Conservation (phyloP, 2,113 vertebrate genomes). For the Nycticebus coucang region DNA sequence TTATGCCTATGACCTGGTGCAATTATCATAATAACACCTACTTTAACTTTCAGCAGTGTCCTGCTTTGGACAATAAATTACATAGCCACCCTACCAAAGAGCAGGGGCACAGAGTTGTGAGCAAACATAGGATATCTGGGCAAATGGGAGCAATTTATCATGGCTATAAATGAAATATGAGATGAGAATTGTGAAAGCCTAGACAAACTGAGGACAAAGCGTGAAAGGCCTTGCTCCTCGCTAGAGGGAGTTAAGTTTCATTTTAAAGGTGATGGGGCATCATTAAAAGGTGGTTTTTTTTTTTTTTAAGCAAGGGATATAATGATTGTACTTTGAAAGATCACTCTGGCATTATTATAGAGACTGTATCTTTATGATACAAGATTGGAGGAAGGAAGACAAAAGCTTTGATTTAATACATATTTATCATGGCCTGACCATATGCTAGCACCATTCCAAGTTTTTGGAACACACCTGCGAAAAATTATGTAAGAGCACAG, state of each 20-base stretch:
- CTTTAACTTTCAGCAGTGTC: slow-evolving; percentile 46
- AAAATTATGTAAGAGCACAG: background rate
- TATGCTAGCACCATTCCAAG: background rate
- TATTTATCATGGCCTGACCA: background rate
- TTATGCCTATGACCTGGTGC: background rate
- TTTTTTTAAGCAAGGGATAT: background rate
- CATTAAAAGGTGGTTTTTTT: background rate
- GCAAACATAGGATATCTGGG: slow-evolving; percentile 38
- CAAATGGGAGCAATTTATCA: slow-evolving; percentile 47
- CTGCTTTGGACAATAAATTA: slow-evolving; percentile 25
- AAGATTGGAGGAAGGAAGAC: background rate
- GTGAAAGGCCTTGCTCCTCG: background rate
- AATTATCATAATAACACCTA: slow-evolving; percentile 53
- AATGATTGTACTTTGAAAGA: background rate
- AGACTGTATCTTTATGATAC: background rate
- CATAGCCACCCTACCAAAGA: background rate
- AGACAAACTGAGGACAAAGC: background rate
- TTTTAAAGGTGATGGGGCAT: background rate
- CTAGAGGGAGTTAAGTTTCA: background rate
- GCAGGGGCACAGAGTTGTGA: slow-evolving; percentile 42
- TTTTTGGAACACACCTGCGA: background rate
- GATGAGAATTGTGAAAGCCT: slow-evolving; percentile 16
- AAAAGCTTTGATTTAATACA: background rate
- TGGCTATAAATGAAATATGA: slow-evolving; percentile 23
- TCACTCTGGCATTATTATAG: background rate